These are phyloP conservation scores for Aeoliscus strigatus DNA, from an alignment of 2,797 vertebrate species.

Conservation along the genomic window DNA sequence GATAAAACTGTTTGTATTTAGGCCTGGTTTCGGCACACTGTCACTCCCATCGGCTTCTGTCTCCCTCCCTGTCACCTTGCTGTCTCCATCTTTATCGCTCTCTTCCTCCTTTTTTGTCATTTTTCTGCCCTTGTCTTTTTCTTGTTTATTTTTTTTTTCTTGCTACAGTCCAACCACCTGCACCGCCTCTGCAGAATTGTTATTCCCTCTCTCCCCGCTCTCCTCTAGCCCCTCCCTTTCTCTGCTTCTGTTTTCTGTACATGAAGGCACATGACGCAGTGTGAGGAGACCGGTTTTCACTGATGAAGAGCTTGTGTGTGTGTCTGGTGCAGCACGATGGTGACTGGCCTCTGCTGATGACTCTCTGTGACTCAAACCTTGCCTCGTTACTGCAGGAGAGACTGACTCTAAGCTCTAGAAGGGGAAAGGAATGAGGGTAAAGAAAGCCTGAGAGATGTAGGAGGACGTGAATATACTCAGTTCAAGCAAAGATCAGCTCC, in stretches of 20 bases:
- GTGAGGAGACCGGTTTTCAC: no score
- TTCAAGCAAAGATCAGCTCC: no score
- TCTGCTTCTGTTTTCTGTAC: conserved; percentile 8
- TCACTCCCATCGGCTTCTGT: conserved; percentile 45
- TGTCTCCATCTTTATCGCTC: conserved; percentile 51
- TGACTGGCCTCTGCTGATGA: conserved; percentile 55
- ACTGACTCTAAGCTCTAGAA: no score
- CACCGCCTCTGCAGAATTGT: conserved; percentile 34
- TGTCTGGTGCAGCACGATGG: conserved; percentile 45
- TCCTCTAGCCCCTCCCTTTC: conserved; percentile 6
- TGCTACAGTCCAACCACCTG: conserved; percentile 29
- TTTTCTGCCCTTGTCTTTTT: conserved; percentile 24
- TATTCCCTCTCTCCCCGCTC: conserved; percentile 21
- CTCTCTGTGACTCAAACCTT: no score
- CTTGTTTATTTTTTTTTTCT: neutral
- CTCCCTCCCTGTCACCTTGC: conserved; percentile 56
- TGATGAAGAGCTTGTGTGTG: no score
- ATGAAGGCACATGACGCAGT: no score
- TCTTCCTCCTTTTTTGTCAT: conserved; percentile 25
- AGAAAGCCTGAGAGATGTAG: no score
- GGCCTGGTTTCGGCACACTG: conserved; percentile 46
- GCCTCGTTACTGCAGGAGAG: conserved; percentile 62
- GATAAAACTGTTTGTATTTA: conserved; percentile 68
- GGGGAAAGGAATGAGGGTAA: no score
- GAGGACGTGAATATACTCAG: no score